Conservation (phyloP, 2,888 invertebrate species). For the Pecten maximus region DNA sequence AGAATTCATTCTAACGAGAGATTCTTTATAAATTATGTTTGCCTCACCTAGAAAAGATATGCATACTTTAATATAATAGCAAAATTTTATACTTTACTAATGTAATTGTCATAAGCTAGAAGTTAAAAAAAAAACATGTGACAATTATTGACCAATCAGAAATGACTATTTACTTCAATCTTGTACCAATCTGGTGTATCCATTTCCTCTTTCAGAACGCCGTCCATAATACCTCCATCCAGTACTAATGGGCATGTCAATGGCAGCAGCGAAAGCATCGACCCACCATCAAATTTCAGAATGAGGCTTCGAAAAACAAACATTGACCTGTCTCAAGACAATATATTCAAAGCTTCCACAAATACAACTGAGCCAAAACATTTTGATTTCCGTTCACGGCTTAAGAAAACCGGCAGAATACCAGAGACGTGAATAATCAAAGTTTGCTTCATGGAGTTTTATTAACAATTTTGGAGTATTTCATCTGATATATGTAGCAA, state of each 20-base stretch:
- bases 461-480: too few relatives aligned
- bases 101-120: too few relatives aligned
- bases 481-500: neutral
- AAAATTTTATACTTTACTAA: too few relatives aligned
- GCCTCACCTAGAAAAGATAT: too few relatives aligned
- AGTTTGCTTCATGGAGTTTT: neutral
- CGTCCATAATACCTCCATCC: constrained; percentile 42
- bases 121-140: too few relatives aligned
- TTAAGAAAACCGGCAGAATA: constrained; percentile 50
- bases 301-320: constrained; percentile 67
- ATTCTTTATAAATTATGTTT: too few relatives aligned
- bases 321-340: constrained; percentile 64
- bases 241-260: constrained; percentile 47
- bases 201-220: constrained; percentile 39
- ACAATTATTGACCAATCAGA: neutral
- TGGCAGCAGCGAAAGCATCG: constrained; percentile 41
- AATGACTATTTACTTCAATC: neutral
- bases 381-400: constrained; percentile 49
- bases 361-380: constrained; percentile 39
- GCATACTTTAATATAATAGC: too few relatives aligned
- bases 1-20: too few relatives aligned
- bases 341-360: constrained; percentile 19
- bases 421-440: neutral
- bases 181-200: neutral
- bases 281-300: constrained; percentile 59